Evolutionary conservation across 1,140 invertebrate genomes (phyloP), one percentile per base, ranked within the genome.

Genomic region (Tribolium madens): DNA sequence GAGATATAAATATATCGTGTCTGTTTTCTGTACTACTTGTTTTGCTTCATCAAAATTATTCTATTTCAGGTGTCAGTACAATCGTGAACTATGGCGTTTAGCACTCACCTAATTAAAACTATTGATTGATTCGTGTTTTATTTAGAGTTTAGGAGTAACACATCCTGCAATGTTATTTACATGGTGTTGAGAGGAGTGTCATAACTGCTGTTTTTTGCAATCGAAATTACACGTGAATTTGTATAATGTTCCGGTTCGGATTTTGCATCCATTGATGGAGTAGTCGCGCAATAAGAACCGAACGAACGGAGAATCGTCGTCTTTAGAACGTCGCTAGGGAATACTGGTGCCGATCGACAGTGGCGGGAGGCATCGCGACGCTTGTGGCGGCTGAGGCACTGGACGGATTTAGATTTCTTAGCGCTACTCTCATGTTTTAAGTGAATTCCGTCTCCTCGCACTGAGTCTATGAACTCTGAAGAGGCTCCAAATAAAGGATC

Each of bases 21-120:
- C 77, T 79, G 77, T 79, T 81, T 77, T 78, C 77, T 80, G 77
- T 80, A 78, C 73, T 80, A 81, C 80, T 79, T 81, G 79, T 81
- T 81, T 81, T 79, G 77, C 76, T 81, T 81, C 71, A 81, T 81
- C 79, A 76, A 80, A 80, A 76, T 81, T 75, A 53, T 73, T 73
- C 71, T 73, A 73, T 72, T 72, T 72, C 70, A 72, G 70, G 70
- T 72, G 50, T 72, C 57, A 64, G 57, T 64, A 31, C 57, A 33
- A 33, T 64, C 26, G 17, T 57, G 52, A 57, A 57, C 15, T 57
- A 57, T 57, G 14, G 26, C 9, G 31, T 33, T 64, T 14, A 64
- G 26, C 57, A 64, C 57, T 64, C 26, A 64, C 21, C 57, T 64
- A 64, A 64, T 64, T 64, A 33, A 64, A 64, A 64, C 26, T 33